Percentiles rank a stretch among this genome's conserved stretches.
Conservation (phyloP, 1,140 invertebrate genomes). For the Drosophila subpulchrella region DNA sequence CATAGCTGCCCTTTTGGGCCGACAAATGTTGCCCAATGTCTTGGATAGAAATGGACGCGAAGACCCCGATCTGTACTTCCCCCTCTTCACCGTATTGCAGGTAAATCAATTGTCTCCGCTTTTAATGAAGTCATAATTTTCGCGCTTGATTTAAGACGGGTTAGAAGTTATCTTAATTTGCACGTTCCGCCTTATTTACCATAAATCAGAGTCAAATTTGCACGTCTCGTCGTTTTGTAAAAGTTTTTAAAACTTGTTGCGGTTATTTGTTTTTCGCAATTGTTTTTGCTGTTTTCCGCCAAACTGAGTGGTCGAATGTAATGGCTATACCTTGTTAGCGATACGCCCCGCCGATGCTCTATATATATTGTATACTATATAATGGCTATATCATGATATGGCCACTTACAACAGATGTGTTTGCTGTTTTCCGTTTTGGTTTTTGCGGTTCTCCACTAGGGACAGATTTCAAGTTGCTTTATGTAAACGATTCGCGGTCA, state of each 20-base stretch:
- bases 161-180: constrained; percentile 50
- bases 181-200: constrained; percentile 65
- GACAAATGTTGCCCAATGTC: constrained; percentile 90
- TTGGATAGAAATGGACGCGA: constrained; percentile 85
- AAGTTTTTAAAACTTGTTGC: constrained; percentile 46
- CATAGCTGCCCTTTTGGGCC: constrained; percentile 92
- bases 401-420: constrained; percentile 26
- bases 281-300: constrained; percentile 26
- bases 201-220: constrained; percentile 63
- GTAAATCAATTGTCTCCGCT: constrained; percentile 84
- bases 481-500: constrained; percentile 75
- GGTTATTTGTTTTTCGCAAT: constrained; percentile 34
- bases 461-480: constrained; percentile 76
- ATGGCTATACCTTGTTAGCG: constrained; percentile 63
- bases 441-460: constrained; percentile 55
- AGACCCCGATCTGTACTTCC: constrained; percentile 94
- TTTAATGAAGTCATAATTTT: constrained; percentile 5
- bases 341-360: constrained; percentile 36
- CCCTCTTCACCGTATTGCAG: constrained; percentile 95
- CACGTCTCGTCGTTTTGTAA: constrained; percentile 60
- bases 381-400: constrained; percentile 39
- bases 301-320: constrained; percentile 52
- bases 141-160: constrained; percentile 22
- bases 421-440: constrained; percentile 44
- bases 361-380: constrained; percentile 22